phyloP scores from a whole-genome alignment of 1,140 invertebrate species.

The Coenobita brevimanus region DNA sequence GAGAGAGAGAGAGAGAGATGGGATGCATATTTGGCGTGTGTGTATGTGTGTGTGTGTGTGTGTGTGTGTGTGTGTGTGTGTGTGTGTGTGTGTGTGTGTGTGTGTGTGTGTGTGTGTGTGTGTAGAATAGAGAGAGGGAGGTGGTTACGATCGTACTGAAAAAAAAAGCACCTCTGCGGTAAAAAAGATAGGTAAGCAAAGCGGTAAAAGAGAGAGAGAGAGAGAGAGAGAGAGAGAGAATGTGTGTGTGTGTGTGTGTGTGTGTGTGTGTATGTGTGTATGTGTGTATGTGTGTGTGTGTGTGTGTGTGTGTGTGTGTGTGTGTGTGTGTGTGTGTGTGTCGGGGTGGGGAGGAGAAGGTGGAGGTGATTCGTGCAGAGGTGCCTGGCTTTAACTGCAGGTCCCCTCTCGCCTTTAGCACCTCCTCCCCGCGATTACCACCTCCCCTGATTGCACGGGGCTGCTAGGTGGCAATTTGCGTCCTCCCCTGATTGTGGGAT shows the following conservation, averaged over 20 bases:
- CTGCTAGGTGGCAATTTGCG: slow-evolving; percentile 15
- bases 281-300: not conserved
- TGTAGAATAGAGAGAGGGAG: no score
- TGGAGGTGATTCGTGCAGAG: not conserved
- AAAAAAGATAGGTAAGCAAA: no score
- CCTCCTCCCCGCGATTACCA: slow-evolving; percentile 28
- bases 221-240: no score
- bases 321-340: no score
- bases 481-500: slow-evolving; percentile 1
- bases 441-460: slow-evolving; percentile 25
- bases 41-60: not conserved
- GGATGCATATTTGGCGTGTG: no score
- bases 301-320: not conserved
- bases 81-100: slow-evolving; percentile 20
- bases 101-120: slow-evolving; percentile 20
- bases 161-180: no score
- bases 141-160: no score
- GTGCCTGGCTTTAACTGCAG: slow-evolving; percentile 13
- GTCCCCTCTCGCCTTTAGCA: slow-evolving; percentile 33
- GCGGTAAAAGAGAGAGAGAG: no score
- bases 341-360: not conserved
- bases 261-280: not conserved
- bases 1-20: not conserved
- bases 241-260: no score
- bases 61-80: slow-evolving; percentile 9